These are phyloP conservation scores for Fragum fragum DNA, from an alignment of 2,888 invertebrate species.

Conservation along the genomic window DNA sequence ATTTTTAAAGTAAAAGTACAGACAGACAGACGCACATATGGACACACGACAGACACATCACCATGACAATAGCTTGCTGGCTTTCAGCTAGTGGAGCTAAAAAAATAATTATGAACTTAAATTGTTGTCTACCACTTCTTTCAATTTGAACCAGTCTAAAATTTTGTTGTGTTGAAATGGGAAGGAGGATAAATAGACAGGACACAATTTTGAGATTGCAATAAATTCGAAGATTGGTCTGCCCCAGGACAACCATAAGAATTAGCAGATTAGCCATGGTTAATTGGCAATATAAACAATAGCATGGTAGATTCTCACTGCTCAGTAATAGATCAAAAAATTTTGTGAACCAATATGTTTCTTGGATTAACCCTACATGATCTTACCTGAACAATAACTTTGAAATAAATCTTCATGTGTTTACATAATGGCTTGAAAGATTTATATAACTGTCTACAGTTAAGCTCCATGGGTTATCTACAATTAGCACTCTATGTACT, in stretches of 20 bases:
- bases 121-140: too few species aligned
- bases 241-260: background rate
- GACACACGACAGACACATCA: too few species aligned
- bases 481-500: constrained; percentile 14
- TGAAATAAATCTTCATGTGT: background rate
- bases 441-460: background rate
- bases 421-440: constrained; percentile 3
- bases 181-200: too few species aligned
- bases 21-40: too few species aligned
- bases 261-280: background rate
- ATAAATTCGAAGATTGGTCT: too few species aligned
- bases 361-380: constrained; percentile 3
- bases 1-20: too few species aligned
- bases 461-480: constrained; percentile 22
- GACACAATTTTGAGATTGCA: too few species aligned
- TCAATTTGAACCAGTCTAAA: too few species aligned
- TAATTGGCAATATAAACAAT: background rate
- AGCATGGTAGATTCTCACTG: background rate
- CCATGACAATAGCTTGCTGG: too few species aligned
- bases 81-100: too few species aligned
- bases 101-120: too few species aligned
- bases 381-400: background rate
- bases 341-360: background rate
- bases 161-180: too few species aligned
- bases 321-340: background rate